Evolutionary conservation across 2,113 vertebrate species (phyloP).

Genomic region (Anas platyrhynchos): DNA sequence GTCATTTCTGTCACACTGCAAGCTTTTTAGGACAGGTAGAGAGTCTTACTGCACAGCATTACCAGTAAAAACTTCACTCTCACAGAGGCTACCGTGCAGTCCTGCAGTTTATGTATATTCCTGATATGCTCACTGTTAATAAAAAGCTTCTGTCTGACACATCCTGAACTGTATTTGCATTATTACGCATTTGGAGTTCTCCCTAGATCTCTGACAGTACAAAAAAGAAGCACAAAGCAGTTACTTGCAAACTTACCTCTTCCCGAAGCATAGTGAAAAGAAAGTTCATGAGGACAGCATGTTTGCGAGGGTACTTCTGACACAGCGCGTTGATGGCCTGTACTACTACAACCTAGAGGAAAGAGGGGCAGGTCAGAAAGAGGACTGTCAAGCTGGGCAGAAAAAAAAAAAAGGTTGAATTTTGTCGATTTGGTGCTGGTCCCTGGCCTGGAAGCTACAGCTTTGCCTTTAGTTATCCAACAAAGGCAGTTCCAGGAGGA

Average conservation of each 20-base stretch:
- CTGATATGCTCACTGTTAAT: neutral
- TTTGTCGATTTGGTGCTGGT: neutral
- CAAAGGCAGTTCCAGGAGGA: neutral
- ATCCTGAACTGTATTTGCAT: neutral
- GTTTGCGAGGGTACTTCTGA: constrained; percentile 86
- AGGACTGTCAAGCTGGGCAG: neutral
- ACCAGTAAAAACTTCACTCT: neutral
- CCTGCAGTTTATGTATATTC: neutral
- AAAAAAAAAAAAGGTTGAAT: neutral
- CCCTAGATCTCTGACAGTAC: neutral
- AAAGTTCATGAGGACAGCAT: constrained; percentile 83
- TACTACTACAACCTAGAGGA: constrained; percentile 82
- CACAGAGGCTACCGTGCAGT: neutral
- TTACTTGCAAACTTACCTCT: constrained; percentile 70
- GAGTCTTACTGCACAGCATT: neutral
- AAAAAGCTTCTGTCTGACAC: neutral
- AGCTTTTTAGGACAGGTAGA: neutral
- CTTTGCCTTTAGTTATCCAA: neutral
- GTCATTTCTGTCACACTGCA: neutral
- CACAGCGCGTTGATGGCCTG: constrained; percentile 85
- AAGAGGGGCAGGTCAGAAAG: neutral
- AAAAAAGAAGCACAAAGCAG: neutral
- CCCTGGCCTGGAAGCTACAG: neutral
- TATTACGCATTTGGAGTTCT: neutral
- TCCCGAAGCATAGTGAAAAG: constrained; percentile 86